Percentiles rank a stretch among this genome's conserved stretches.
Conservation (phyloP, 2,113 vertebrate genomes). For the Dipodomys spectabilis region DNA sequence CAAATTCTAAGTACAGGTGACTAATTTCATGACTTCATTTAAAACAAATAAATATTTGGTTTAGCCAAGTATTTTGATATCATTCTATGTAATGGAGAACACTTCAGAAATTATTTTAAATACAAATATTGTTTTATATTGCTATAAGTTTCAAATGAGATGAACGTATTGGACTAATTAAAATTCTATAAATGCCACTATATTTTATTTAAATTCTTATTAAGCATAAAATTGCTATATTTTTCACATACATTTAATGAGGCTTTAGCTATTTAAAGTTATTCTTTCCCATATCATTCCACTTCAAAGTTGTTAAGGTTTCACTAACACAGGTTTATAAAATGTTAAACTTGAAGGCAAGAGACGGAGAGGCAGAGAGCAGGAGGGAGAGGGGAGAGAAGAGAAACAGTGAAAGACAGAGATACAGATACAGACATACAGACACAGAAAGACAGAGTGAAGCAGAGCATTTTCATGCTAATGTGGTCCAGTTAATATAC, state of each 20-base stretch:
- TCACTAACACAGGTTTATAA: too few species aligned
- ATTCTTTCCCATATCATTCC: background rate
- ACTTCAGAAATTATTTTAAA: background rate
- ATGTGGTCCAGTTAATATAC: background rate
- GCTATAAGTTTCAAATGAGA: background rate
- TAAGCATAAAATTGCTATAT: background rate
- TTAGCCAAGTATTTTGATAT: background rate
- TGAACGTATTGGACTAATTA: background rate
- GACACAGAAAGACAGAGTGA: background rate
- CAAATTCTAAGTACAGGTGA: background rate
- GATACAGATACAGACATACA: background rate
- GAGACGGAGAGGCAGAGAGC: background rate
- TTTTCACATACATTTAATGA: background rate
- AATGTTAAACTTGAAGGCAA: too few species aligned
- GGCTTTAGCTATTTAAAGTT: background rate
- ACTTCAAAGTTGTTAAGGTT: too few species aligned
- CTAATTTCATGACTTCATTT: background rate
- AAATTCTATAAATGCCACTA: background rate
- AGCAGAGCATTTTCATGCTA: background rate
- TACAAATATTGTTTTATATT: background rate
- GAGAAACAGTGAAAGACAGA: background rate
- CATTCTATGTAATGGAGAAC: background rate
- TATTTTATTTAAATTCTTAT: background rate
- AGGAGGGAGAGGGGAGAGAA: background rate
- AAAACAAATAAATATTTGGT: background rate